These are phyloP conservation scores for Griposia aprilina DNA, from an alignment of 2,888 invertebrate species.

Conservation along the genomic window DNA sequence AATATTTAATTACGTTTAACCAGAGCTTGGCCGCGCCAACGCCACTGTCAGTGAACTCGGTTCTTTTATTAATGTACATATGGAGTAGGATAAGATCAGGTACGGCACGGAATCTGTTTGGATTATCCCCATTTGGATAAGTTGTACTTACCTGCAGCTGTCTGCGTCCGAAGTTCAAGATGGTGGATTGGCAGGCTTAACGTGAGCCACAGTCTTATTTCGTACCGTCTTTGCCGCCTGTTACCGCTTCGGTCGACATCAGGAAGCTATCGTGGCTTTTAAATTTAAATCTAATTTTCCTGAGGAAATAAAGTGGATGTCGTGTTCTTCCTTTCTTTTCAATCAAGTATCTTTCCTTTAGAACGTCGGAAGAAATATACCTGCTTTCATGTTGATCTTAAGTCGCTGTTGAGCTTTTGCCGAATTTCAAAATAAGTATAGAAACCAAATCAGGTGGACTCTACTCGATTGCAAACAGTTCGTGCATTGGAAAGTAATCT, in stretches of 20 bases:
- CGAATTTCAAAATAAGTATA: background rate
- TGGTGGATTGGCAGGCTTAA: background rate
- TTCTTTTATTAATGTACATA: background rate
- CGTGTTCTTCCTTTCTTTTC: background rate
- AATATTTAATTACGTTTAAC: background rate
- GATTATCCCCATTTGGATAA: background rate
- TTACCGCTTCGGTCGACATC: background rate
- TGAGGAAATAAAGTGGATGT: background rate
- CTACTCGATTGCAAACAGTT: background rate
- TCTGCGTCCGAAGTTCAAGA: background rate
- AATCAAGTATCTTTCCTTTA: too few species aligned
- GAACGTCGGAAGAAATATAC: background rate
- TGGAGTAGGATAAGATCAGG: background rate
- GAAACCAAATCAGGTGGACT: background rate
- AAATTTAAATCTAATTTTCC: background rate
- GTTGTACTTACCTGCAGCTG: background rate
- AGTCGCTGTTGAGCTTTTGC: too few species aligned
- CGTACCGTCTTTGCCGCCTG: background rate
- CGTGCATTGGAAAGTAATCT: background rate
- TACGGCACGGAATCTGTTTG: background rate
- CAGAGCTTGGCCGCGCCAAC: background rate
- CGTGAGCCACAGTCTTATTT: background rate
- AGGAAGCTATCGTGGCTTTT: background rate
- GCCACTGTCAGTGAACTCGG: background rate
- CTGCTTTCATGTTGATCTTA: background rate